Percentiles rank a stretch among this genome's conserved stretches.
phyloP scores from a whole-genome alignment of 2,888 invertebrate genomes.

The Tetragonula carbonaria region DNA sequence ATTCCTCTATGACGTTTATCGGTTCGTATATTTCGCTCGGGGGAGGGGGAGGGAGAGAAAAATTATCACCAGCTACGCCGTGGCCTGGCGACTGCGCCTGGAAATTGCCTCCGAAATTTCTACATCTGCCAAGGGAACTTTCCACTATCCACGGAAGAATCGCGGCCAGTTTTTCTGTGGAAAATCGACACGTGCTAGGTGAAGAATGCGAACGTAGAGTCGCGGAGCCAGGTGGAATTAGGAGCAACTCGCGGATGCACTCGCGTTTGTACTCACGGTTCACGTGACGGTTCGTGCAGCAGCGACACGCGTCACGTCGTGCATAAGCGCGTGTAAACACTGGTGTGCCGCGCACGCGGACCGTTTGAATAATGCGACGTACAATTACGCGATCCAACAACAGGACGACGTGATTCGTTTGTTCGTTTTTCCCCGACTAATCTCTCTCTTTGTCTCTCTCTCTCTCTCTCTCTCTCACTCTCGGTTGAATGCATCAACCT shows the following conservation, averaged over 20 bases:
- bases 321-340: conserved; percentile 64
- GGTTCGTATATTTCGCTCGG: conserved; percentile 16
- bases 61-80: conserved; percentile 20
- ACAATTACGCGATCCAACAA: conserved; percentile 71
- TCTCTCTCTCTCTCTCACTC: neutral
- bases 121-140: neutral
- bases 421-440: conserved; percentile 56
- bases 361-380: conserved; percentile 74
- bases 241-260: conserved; percentile 39
- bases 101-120: neutral
- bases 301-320: conserved; percentile 48
- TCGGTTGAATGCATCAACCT: neutral
- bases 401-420: conserved; percentile 65
- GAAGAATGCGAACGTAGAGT: neutral
- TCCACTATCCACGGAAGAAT: too few relatives aligned
- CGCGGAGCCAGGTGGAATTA: neutral
- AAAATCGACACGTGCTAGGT: too few relatives aligned
- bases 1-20: conserved; percentile 40
- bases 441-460: neutral
- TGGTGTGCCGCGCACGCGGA: conserved; percentile 66
- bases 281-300: conserved; percentile 25
- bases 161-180: too few relatives aligned
- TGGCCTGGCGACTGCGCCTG: too few relatives aligned
- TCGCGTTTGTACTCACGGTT: conserved; percentile 58
- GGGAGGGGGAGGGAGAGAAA: neutral